Conservation (phyloP, 2,113 vertebrate species). For the Xiphophorus maculatus region DNA sequence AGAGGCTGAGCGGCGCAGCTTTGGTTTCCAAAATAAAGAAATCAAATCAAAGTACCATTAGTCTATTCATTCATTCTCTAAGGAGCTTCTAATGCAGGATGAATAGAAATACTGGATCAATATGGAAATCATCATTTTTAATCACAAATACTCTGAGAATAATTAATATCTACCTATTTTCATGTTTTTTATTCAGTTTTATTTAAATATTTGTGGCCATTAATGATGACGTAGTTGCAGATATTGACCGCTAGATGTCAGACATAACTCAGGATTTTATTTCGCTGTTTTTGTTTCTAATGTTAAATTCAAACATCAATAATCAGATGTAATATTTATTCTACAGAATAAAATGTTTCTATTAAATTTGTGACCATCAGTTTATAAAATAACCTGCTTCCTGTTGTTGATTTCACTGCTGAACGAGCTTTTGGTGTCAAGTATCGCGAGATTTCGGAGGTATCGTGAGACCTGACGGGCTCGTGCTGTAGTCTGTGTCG, state of each 20-base stretch:
- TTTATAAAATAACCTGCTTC: background rate
- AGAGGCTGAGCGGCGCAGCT: too few species aligned
- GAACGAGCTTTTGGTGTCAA: background rate
- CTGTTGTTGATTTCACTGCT: background rate
- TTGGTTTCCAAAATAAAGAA: too few species aligned
- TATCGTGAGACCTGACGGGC: constrained; percentile 3
- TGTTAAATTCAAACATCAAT: background rate
- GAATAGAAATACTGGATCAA: too few species aligned
- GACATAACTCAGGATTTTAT: background rate
- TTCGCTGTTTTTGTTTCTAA: background rate
- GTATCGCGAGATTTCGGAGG: background rate
- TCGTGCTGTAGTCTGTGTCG: background rate
- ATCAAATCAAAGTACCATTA: too few species aligned
- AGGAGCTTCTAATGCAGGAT: too few species aligned
- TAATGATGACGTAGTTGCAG: too few species aligned
- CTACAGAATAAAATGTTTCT: background rate
- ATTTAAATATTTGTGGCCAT: too few species aligned
- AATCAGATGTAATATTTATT: background rate
- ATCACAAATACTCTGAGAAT: too few species aligned
- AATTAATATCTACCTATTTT: too few species aligned
- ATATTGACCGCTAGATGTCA: background rate
- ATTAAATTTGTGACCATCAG: background rate
- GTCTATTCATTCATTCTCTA: too few species aligned
- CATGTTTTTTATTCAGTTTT: too few species aligned
- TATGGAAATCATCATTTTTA: too few species aligned